Evolutionary conservation across 2,797 vertebrate species (phyloP).

Genomic region (Poliocrania exsul): DNA sequence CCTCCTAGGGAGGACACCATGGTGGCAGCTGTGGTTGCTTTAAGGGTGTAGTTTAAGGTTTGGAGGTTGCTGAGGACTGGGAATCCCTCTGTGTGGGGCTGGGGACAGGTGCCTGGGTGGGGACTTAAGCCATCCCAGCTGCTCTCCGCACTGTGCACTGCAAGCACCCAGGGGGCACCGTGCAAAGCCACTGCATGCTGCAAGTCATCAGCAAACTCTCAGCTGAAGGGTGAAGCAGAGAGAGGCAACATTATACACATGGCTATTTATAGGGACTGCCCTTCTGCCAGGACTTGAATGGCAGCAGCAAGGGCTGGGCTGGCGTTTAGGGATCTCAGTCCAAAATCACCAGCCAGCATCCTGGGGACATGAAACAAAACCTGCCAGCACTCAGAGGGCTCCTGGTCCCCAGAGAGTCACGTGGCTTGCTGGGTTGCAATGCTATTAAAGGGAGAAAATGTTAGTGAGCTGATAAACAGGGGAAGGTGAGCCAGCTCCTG

Average conservation of each 20-base stretch:
- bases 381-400: neutral
- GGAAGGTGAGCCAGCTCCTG: neutral
- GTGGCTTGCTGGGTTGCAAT: neutral
- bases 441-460: slow-evolving; percentile 30
- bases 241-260: neutral
- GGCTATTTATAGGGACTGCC: slow-evolving; percentile 30
- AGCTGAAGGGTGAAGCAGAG: neutral
- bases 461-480: neutral
- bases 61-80: neutral
- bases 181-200: neutral
- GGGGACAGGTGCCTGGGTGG: neutral
- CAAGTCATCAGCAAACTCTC: rapidly evolving
- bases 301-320: slow-evolving; percentile 7
- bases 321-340: neutral
- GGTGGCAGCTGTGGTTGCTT: neutral
- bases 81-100: neutral
- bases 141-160: neutral
- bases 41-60: neutral
- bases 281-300: slow-evolving; percentile 21
- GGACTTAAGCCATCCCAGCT: neutral
- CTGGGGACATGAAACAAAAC: neutral
- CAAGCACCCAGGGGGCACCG: rapidly evolving
- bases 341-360: slow-evolving; percentile 27
- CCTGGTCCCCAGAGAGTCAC: neutral
- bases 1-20: rapidly evolving